Base-by-base conservation (phyloP, 1,140 invertebrate genomes). In the Delia radicum region DNA sequence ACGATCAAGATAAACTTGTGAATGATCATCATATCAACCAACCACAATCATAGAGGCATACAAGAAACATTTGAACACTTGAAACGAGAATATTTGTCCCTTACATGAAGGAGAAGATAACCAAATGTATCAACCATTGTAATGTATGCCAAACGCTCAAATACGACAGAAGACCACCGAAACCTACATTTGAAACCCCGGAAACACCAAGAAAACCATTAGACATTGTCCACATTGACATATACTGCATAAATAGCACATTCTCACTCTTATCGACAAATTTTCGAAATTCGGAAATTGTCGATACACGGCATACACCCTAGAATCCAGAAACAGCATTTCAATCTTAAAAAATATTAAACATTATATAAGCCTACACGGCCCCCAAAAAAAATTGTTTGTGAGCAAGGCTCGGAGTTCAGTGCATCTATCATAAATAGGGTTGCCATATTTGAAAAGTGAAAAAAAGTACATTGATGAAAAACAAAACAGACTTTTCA, bases 311-410 rank as follows among this genome's bases (percentile, higher is more conserved):
- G 62, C 62, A 28, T 63, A 27, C 24, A 13, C 26, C 4, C 13
- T 28, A 27, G 24, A 63, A 28, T 63, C 62, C 28, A 10, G 62
- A 10, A 63, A 63, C 12, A 63, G 62, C 27, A 27, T 63, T 27
- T 63, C 62, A 63, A 63, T 63, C 28, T 24, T 28, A 48, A 33
- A n/a, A 61, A 75, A 37, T 26, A 46, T 65, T 37, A 37, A 67
- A 27, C 21, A 42, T 63, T 63, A 37, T 28, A 27, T 28, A 63
- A 63, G 62, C 24, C 15, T 63, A 2, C 55, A 24, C 55, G 55
- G 55, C 21, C 12, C 26, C 62, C 62, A 3, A 65, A 65, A 28
- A 65, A 65, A 65, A 65, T 65, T 1, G 62, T 65, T 27, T 65
- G 62, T 13, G 62, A 65, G 10, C 62, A 65, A 65, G 62, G 62